Percentiles rank a stretch among this genome's conserved stretches.
Conservation (phyloP, 92 coral and sea anemone genomes). For the Umimayanthus chanpuru region DNA sequence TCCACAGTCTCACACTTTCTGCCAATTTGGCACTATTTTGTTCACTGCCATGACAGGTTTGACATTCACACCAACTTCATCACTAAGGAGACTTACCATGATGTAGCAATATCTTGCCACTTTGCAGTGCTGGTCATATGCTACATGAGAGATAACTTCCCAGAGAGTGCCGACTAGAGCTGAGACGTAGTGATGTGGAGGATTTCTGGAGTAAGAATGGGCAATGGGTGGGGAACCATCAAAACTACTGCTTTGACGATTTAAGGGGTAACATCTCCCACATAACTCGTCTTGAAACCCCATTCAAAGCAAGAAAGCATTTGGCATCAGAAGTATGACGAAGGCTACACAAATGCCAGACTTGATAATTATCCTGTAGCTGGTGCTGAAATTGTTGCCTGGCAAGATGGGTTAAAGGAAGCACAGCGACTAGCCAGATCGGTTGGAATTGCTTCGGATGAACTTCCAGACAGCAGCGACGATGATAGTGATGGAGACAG, state of each 20-base stretch:
- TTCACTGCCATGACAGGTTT: not conserved
- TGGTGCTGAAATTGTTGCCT: no score
- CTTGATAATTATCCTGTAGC: no score
- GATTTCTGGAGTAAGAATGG: no score
- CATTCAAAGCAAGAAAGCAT: slow-evolving; percentile 41
- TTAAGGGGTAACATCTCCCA: slow-evolving; percentile 27
- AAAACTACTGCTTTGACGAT: slow-evolving; percentile 54
- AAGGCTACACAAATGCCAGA: not conserved
- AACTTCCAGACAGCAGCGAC: no score
- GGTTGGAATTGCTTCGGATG: no score
- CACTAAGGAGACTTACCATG: slow-evolving; percentile 40
- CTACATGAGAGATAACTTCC: slow-evolving; percentile 59
- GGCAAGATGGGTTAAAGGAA: no score
- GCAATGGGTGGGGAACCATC: slow-evolving; percentile 41
- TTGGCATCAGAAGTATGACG: slow-evolving; percentile 30
- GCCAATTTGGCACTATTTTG: no score
- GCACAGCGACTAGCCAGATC: no score
- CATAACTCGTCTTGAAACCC: slow-evolving; percentile 56
- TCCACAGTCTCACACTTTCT: no score
- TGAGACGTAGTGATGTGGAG: slow-evolving; percentile 53
- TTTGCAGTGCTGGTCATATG: no score
- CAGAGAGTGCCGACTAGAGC: slow-evolving; percentile 49
- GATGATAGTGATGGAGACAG: no score
- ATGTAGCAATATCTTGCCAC: slow-evolving; percentile 42
- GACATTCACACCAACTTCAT: no score